Conservation (phyloP, 2,797 vertebrate species). For the Coendou prehensilis region DNA sequence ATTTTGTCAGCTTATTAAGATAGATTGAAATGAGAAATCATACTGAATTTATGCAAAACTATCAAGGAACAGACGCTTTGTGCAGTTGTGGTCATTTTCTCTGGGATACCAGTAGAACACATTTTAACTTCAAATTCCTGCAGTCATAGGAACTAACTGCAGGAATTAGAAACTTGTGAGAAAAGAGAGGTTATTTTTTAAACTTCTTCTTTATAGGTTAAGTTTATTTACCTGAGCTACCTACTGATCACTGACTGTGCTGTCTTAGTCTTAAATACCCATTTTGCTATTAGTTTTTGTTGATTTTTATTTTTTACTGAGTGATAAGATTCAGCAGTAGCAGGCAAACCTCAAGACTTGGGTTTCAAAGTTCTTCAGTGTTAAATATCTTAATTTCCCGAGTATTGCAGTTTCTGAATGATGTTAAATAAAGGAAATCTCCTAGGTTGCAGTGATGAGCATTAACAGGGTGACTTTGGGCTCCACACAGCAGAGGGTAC, state of each 20-base stretch:
- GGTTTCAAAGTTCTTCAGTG: constrained; percentile 57
- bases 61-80: not conserved
- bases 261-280: constrained; percentile 42
- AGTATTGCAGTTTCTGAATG: constrained; percentile 38
- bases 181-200: constrained; percentile 7
- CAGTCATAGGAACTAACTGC: constrained; percentile 18
- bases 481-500: not conserved
- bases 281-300: constrained; percentile 39
- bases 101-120: not conserved
- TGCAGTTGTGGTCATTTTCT: constrained; percentile 40
- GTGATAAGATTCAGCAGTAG: constrained; percentile 25
- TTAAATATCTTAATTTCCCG: constrained; percentile 33
- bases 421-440: constrained; percentile 49
- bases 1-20: constrained; percentile 44
- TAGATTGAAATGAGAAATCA: constrained; percentile 53
- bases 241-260: not conserved
- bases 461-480: constrained; percentile 19
- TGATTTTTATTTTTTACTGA: constrained; percentile 57
- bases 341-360: not conserved
- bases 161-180: constrained; percentile 14
- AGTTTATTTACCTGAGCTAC: not conserved
- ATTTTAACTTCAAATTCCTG: constrained; percentile 36
- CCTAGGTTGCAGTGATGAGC: constrained; percentile 24
- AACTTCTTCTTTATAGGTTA: constrained; percentile 41
- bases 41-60: constrained; percentile 33